Evolutionary conservation across 2,113 vertebrate species (phyloP).

Genomic region (Gadus chalcogrammus): DNA sequence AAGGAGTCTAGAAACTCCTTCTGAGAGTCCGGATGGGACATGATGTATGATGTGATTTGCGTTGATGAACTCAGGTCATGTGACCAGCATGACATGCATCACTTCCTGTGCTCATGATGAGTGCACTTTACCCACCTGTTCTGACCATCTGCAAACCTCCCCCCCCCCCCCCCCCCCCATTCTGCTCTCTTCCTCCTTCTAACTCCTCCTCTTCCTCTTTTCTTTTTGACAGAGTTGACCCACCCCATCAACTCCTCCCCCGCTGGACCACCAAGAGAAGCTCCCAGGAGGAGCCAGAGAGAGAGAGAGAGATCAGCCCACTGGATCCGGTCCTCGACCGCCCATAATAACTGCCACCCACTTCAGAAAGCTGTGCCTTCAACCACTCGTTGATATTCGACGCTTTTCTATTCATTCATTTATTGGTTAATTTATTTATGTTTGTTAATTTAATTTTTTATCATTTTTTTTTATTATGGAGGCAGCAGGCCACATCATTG

Average conservation of each 20-base stretch:
- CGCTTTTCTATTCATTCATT: not conserved
- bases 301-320: not conserved
- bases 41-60: no score
- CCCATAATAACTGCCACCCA: conserved; percentile 18
- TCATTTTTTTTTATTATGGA: no score
- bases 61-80: no score
- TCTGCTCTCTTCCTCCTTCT: conserved; percentile 10
- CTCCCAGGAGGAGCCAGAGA: not conserved
- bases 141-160: not conserved
- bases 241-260: not conserved
- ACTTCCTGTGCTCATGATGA: no score
- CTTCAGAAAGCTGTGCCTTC: conserved; percentile 69
- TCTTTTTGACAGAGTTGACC: conserved; percentile 40
- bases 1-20: no score
- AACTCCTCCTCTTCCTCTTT: conserved; percentile 11
- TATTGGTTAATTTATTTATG: conserved; percentile 5
- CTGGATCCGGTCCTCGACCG: conserved; percentile 12
- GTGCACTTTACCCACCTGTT: no score
- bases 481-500: no score
- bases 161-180: not conserved
- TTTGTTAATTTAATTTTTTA: not conserved
- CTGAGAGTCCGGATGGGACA: no score
- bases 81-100: no score
- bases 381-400: conserved; percentile 34
- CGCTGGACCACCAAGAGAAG: no score